Evolutionary conservation across 1,140 invertebrate genomes (phyloP), one percentile per base, ranked within the genome.

Genomic region (Drosophila athabasca): DNA sequence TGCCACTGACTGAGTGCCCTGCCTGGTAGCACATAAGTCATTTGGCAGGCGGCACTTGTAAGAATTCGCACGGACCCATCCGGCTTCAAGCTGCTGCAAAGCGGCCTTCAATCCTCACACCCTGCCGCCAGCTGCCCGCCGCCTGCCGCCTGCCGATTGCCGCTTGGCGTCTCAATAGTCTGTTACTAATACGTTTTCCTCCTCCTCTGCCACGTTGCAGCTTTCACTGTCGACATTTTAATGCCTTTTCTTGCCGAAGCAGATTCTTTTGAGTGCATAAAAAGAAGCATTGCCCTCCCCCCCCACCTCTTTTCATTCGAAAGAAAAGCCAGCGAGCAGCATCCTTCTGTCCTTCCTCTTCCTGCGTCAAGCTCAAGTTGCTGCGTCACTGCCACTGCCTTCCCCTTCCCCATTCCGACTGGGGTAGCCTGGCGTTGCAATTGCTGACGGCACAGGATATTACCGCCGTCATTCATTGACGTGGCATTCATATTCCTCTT

Each of bases 211-310:
- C 74, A 62, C 57, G 72, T 17, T 53, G 35, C 35, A 13, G 67
- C 67, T 59, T 76, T 76, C 72, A 69, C 52, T 82, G 78, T 53
- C 79, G 78, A 80, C 83, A 85, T 88, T 87, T 87, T 87, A 87
- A 87, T 87, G 82, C 82, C 75, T 88, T 87, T 76, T 82, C 82
- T 74, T 87, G 78, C 82, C 62, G 64, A 73, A 13, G 57, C 75
- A 78, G 78, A 74, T 88, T 85, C 82, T 78, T 87, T 82, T 82
- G 83, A 87, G 82, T 87, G 78, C 83, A 87, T 87, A 87, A 87
- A 88, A 68, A 55, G 35, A 11, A 39, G 75, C 22, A 26, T 29
- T 46, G 46, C 11, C 41, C 13, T 15, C 19, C 43, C 8, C 9
- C 39, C 6, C 31, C 24, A 2, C 24, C 24, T 5, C 24, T 5